phyloP scores from a whole-genome alignment of 2,888 invertebrate species.

The Oxyteleia sp. region DNA sequence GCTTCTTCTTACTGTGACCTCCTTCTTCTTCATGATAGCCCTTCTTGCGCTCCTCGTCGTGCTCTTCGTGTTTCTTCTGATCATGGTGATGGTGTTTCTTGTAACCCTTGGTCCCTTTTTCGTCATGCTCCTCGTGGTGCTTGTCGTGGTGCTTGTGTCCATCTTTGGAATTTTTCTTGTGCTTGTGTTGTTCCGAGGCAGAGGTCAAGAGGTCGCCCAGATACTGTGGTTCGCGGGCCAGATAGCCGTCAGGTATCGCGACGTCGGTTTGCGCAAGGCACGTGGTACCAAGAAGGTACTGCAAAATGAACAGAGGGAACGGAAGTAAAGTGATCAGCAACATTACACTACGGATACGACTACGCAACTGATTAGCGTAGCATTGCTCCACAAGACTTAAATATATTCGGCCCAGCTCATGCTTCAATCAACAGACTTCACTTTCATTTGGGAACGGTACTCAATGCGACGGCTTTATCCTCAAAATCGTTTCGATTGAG shows the following conservation, averaged over 20 bases:
- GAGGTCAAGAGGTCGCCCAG: constrained; percentile 68
- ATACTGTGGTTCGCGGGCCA: constrained; percentile 36
- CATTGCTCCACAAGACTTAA: constrained; percentile 80
- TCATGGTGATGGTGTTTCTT: constrained; percentile 83
- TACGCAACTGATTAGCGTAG: constrained; percentile 79
- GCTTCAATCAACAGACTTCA: constrained; percentile 70
- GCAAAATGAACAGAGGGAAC: constrained; percentile 48
- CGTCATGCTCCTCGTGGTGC: constrained; percentile 88
- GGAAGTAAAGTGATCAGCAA: constrained; percentile 54
- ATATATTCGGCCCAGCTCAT: constrained; percentile 78
- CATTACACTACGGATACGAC: constrained; percentile 57
- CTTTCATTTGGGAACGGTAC: constrained; percentile 53
- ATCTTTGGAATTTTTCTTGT: constrained; percentile 88
- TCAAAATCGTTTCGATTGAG: constrained; percentile 44
- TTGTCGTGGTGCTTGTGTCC: constrained; percentile 87
- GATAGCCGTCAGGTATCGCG: constrained; percentile 1
- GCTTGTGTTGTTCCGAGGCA: constrained; percentile 86
- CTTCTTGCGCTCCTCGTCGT: constrained; percentile 93
- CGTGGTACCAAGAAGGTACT: constrained; percentile 32
- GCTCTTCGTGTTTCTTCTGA: constrained; percentile 93
- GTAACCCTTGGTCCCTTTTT: constrained; percentile 89
- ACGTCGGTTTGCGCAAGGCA: constrained; percentile 33
- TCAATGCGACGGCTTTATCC: constrained; percentile 28
- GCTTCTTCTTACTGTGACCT: constrained; percentile 94
- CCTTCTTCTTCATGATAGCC: constrained; percentile 93